phyloP scores from a whole-genome alignment of 1,140 invertebrate genomes.

The Drosophila prosaltans region DNA sequence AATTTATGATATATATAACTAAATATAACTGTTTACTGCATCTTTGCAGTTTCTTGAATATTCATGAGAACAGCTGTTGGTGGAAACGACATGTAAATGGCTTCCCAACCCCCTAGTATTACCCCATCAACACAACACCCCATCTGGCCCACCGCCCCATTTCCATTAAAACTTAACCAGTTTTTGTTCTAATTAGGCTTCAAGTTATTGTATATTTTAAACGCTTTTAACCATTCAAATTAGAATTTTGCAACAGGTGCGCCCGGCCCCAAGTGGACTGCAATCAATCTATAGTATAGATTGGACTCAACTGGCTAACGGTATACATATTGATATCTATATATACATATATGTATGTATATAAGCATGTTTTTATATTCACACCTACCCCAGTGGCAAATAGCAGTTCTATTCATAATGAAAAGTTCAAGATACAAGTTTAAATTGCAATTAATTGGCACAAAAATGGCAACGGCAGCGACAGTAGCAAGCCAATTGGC shows the following conservation, averaged over 20 bases:
- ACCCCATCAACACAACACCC: background rate
- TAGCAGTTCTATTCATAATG: slow-evolving; percentile 14
- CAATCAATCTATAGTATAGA: background rate
- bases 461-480: slow-evolving; percentile 60
- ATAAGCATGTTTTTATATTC: slow-evolving; percentile 23
- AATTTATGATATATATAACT: too few species aligned
- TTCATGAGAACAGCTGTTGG: slow-evolving; percentile 41
- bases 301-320: slow-evolving; percentile 54
- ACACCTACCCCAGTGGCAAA: slow-evolving; percentile 35
- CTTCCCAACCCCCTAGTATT: background rate
- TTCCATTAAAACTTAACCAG: slow-evolving; percentile 44
- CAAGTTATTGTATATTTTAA: slow-evolving; percentile 60
- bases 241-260: slow-evolving; percentile 73
- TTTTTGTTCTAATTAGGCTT: slow-evolving; percentile 64
- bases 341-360: background rate
- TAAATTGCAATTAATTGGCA: slow-evolving; percentile 69
- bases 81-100: slow-evolving; percentile 48
- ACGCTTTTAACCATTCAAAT: slow-evolving; percentile 61
- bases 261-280: slow-evolving; percentile 22
- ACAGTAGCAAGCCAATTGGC: slow-evolving; percentile 51
- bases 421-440: slow-evolving; percentile 71
- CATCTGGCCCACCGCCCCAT: background rate
- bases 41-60: slow-evolving; percentile 25
- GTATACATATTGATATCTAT: slow-evolving; percentile 44
- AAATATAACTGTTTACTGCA: background rate